Evolutionary conservation across 2,888 invertebrate species (phyloP).

Genomic region (Diachrysia chrysitis): DNA sequence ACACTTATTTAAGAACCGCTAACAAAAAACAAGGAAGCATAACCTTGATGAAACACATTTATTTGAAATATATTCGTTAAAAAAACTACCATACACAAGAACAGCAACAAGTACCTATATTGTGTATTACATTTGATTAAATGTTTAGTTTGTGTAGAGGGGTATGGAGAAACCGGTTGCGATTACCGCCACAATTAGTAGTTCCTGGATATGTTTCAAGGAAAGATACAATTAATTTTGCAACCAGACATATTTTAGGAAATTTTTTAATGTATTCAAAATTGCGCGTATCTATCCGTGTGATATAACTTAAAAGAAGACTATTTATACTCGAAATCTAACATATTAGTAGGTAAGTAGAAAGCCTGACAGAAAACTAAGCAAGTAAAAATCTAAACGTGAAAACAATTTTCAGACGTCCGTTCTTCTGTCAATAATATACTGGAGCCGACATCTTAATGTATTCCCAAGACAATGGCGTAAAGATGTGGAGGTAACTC

Average conservation of each 20-base stretch:
- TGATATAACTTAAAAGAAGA: background rate
- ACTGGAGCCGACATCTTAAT: background rate
- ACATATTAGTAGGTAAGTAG: too few species aligned
- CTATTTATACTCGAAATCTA: too few species aligned
- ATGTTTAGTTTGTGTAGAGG: background rate
- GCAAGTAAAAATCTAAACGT: constrained; percentile 1
- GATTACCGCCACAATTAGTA: constrained; percentile 3
- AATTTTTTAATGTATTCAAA: background rate
- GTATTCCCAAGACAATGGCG: background rate
- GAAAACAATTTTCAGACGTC: constrained; percentile 4
- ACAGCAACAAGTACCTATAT: background rate
- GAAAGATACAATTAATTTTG: constrained; percentile 1
- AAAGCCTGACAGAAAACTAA: background rate
- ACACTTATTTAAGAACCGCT: constrained; percentile 23
- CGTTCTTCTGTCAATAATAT: background rate
- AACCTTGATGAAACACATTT: constrained; percentile 32
- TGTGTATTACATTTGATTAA: background rate
- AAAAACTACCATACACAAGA: constrained; percentile 18
- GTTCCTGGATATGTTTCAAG: constrained; percentile 7
- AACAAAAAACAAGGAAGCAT: constrained; percentile 29
- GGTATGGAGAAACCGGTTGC: background rate
- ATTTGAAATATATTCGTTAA: constrained; percentile 24
- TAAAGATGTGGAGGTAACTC: background rate
- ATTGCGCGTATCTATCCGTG: background rate
- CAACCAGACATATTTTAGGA: background rate